Conservation (phyloP, 2,113 vertebrate species). For the Harpagus bidentatus region DNA sequence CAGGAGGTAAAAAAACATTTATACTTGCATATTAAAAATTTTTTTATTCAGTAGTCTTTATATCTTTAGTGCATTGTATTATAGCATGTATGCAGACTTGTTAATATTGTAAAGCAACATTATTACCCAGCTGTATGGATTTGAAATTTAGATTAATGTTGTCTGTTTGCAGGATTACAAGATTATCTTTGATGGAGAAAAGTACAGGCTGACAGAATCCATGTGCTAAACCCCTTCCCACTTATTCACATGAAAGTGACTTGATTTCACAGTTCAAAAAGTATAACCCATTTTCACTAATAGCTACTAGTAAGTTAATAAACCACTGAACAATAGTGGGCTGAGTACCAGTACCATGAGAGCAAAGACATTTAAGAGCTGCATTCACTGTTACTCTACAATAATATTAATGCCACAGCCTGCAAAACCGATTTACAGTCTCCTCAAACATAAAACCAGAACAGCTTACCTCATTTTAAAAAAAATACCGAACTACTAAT, state of each 20-base stretch:
- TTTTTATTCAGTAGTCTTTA: not conserved
- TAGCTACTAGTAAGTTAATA: not conserved
- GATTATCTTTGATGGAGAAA: conserved; percentile 32
- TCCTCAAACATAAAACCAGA: not conserved
- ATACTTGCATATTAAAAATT: not conserved
- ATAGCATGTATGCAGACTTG: not conserved
- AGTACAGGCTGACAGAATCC: conserved; percentile 34
- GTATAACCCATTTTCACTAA: conserved; percentile 13
- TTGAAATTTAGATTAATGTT: conserved; percentile 56
- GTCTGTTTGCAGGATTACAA: conserved; percentile 50
- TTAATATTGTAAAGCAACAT: conserved; percentile 2
- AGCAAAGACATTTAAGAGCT: not conserved
- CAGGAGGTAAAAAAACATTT: not conserved
- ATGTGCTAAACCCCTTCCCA: conserved; percentile 30
- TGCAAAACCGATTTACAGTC: not conserved
- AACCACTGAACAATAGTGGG: not conserved
- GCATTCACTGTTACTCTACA: not conserved
- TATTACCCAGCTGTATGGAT: conserved; percentile 41
- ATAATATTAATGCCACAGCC: not conserved
- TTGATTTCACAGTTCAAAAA: conserved; percentile 45
- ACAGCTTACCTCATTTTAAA: not conserved
- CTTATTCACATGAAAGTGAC: conserved; percentile 12
- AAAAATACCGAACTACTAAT: not conserved
- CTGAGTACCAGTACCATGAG: not conserved
- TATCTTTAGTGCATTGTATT: not conserved